Base-by-base conservation (phyloP, 2,888 invertebrate genomes). In the Cylindroiulus punctatus region DNA sequence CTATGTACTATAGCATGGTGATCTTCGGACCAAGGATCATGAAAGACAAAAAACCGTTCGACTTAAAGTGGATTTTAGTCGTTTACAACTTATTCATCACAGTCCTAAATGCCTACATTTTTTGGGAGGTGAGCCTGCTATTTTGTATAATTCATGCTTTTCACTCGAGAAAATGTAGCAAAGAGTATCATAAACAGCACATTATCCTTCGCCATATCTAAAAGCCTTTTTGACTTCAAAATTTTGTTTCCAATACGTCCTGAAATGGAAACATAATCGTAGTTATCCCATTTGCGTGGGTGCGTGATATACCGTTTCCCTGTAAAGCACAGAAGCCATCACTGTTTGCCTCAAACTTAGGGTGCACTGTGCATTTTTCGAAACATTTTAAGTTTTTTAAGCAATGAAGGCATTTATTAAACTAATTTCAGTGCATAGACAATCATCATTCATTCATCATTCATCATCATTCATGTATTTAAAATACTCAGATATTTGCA, bases 21-120 rank as follows among this genome's bases (percentile, higher is more conserved):
- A 40, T 40, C 40, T 84, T 40, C 42, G 84, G 84, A 36, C 84
- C 84, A 40, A 40, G 22, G n/a, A 40, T 84, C n/a, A 84, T 84
- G 84, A 84, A 84, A 22, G 42, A 30, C 40, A 17, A 40, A 36
- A 10, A 84, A 84, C 40, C 84, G 84, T 40, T 84, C 40, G 19
- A 40, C n/a, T 84, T 84, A 40, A 22, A 40, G 22, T 32, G 36
- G 84, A 32, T 84, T 36, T 84, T 84, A 84, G 10, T 84, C 17
- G 2, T 84, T n/a, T 84, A 84, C 40, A 84, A 84, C n/a, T 36
- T 36, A 12, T 84, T 32, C 36, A 84, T 84, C 40, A 42, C 84
- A 8, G 84, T 19, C n/a, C 40, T 84, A 22, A 84, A 84, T 40
- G 22, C 42, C 40, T 42, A n/a, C 84, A 84, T 84, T 14, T 84